Evolutionary conservation across 2,888 invertebrate genomes (phyloP).

Genomic region (Monochamus alternatus): DNA sequence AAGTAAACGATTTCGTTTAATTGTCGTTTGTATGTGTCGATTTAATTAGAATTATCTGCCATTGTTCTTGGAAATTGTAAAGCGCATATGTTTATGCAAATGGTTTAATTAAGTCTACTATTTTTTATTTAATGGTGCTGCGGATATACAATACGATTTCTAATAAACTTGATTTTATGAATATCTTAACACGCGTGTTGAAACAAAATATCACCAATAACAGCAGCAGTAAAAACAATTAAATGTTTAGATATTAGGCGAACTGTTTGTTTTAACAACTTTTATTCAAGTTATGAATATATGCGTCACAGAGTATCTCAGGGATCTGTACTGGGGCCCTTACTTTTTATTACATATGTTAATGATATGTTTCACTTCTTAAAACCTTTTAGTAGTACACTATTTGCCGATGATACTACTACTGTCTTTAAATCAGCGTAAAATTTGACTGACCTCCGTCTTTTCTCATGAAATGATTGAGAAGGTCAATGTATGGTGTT

Average conservation of each 20-base stretch:
- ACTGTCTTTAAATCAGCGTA: too few relatives aligned
- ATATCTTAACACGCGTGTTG: background rate
- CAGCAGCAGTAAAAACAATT: background rate
- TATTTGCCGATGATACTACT: too few relatives aligned
- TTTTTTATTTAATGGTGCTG: conserved; percentile 27
- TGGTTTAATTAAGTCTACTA: conserved; percentile 37
- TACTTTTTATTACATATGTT: too few relatives aligned
- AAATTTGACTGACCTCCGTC: too few relatives aligned
- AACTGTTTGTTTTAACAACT: background rate
- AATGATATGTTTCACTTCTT: too few relatives aligned
- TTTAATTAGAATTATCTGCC: conserved; percentile 55
- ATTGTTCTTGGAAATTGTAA: conserved; percentile 52
- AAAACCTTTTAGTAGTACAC: too few relatives aligned
- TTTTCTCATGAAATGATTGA: too few relatives aligned
- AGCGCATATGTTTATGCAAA: conserved; percentile 36
- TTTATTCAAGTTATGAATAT: too few relatives aligned
- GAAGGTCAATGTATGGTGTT: too few relatives aligned
- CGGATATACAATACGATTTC: conserved; percentile 1
- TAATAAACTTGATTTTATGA: background rate
- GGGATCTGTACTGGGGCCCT: too few relatives aligned
- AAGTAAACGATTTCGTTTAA: conserved; percentile 49
- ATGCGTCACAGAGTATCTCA: too few relatives aligned
- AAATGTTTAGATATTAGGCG: too few relatives aligned
- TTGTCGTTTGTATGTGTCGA: conserved; percentile 53
- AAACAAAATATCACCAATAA: background rate